A percentile compares a stretch with the other conserved stretches of the same genome.
phyloP scores from a whole-genome alignment of 1,140 invertebrate species.

The Drosophila kepulauana region DNA sequence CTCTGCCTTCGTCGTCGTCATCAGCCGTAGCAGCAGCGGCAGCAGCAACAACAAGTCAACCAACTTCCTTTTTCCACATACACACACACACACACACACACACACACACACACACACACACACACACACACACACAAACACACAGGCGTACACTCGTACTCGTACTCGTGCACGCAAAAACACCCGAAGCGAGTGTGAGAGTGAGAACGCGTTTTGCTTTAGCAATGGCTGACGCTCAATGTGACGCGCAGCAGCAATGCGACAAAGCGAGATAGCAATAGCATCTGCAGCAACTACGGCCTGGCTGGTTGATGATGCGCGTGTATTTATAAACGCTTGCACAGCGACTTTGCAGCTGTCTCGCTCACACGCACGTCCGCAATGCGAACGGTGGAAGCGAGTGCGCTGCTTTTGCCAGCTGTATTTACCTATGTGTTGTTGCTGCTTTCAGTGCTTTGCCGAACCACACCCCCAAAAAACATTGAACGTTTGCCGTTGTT shows the following conservation, averaged over 20 bases:
- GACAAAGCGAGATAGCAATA: conserved; percentile 38
- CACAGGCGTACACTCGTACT: conserved; percentile 13
- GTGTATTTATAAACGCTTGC: conserved; percentile 17
- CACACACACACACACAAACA: conserved; percentile 20
- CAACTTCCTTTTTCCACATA: conserved; percentile 47
- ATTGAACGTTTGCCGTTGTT: conserved; percentile 23
- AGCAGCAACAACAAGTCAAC: conserved; percentile 36
- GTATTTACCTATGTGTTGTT: conserved; percentile 79
- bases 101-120: conserved; percentile 25
- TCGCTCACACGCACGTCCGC: not conserved
- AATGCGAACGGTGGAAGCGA: conserved; percentile 24
- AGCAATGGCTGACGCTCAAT: conserved; percentile 69
- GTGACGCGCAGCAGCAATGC: no score
- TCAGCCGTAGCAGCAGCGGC: conserved; percentile 23
- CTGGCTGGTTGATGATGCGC: conserved; percentile 20
- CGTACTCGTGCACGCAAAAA: not conserved
- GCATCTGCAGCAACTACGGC: conserved; percentile 7
- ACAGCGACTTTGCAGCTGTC: not conserved
- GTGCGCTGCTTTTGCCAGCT: conserved; percentile 51
- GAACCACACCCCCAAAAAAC: conserved; percentile 75
- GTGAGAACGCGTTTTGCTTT: conserved; percentile 39
- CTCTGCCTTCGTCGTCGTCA: conserved; percentile 4
- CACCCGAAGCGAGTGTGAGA: conserved; percentile 6
- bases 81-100: conserved; percentile 20
- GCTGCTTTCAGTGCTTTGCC: conserved; percentile 43